Conservation (phyloP, 2,888 invertebrate genomes). For the Rosalia funebris region DNA sequence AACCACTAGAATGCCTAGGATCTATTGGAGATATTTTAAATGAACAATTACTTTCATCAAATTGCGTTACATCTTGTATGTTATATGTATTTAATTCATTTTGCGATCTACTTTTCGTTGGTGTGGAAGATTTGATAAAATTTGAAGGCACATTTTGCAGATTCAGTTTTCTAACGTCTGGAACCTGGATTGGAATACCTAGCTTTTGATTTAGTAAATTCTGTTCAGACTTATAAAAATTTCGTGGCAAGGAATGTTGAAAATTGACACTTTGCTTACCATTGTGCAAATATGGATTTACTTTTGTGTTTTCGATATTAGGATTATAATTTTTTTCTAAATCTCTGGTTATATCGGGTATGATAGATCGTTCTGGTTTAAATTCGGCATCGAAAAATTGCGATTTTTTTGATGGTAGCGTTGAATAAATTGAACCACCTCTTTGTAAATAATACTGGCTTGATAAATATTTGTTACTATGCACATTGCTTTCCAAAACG, state of each 20-base stretch:
- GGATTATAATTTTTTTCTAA: conserved; percentile 51
- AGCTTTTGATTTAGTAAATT: conserved; percentile 50
- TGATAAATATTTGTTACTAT: conserved; percentile 42
- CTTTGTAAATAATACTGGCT: conserved; percentile 50
- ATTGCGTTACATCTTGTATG: conserved; percentile 3
- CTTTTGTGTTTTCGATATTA: conserved; percentile 27
- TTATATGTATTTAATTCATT: conserved; percentile 27
- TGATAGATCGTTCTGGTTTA: conserved; percentile 64
- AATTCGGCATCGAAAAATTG: conserved; percentile 60
- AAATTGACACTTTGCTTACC: conserved; percentile 1
- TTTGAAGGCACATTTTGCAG: conserved; percentile 48
- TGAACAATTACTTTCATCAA: conserved; percentile 59
- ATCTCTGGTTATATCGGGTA: conserved; percentile 67
- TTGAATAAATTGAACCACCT: conserved; percentile 56
- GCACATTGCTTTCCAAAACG: conserved; percentile 39
- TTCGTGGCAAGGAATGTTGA: conserved; percentile 31
- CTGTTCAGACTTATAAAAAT: conserved; percentile 42
- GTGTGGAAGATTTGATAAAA: conserved; percentile 56
- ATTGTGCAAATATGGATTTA: background rate
- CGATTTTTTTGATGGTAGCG: conserved; percentile 64
- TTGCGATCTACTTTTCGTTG: conserved; percentile 37
- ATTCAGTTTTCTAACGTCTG: conserved; percentile 49
- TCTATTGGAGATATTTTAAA: conserved; percentile 76
- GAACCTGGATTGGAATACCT: conserved; percentile 58
- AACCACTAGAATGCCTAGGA: conserved; percentile 69